Evolutionary conservation across 2,888 invertebrate genomes (phyloP).

Genomic region (Coleophora deauratella): DNA sequence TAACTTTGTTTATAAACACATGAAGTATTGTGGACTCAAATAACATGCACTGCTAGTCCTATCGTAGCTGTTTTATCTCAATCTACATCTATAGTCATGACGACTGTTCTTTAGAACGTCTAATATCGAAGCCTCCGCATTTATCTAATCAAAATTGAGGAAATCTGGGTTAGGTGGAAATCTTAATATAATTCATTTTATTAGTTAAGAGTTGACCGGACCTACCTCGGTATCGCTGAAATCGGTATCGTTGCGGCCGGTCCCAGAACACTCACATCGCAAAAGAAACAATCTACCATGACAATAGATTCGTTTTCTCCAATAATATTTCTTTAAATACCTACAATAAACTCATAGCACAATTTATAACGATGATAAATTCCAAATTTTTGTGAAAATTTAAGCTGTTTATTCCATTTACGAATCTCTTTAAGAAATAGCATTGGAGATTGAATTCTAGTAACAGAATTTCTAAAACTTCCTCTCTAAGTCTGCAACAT

Average conservation of each 20-base stretch:
- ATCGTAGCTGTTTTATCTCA: constrained; percentile 37
- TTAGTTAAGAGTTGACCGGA: constrained; percentile 50
- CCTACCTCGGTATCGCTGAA: constrained; percentile 68
- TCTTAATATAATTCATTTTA: constrained; percentile 20
- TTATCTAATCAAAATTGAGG: constrained; percentile 62
- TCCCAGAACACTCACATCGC: constrained; percentile 61
- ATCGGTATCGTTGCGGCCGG: constrained; percentile 52
- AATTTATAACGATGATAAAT: constrained; percentile 1
- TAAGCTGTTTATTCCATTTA: neutral
- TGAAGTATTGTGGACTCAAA: constrained; percentile 62
- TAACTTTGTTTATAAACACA: constrained; percentile 74
- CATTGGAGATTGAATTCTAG: constrained; percentile 47
- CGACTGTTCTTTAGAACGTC: constrained; percentile 61
- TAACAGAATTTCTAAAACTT: neutral
- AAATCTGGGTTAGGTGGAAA: constrained; percentile 30
- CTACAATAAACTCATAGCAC: constrained; percentile 5
- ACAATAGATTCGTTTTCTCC: constrained; percentile 68
- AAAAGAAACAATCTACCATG: constrained; percentile 74
- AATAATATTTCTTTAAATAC: constrained; percentile 53
- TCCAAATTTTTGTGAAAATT: neutral
- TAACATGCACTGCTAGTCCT: constrained; percentile 60
- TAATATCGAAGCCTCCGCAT: constrained; percentile 57
- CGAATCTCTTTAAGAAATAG: constrained; percentile 45
- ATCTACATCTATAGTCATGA: constrained; percentile 70
- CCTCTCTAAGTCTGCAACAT: no score